Evolutionary conservation across 2,797 vertebrate species (phyloP), one percentile per base, ranked within the genome.

Genomic region (Limosa lapponica): DNA sequence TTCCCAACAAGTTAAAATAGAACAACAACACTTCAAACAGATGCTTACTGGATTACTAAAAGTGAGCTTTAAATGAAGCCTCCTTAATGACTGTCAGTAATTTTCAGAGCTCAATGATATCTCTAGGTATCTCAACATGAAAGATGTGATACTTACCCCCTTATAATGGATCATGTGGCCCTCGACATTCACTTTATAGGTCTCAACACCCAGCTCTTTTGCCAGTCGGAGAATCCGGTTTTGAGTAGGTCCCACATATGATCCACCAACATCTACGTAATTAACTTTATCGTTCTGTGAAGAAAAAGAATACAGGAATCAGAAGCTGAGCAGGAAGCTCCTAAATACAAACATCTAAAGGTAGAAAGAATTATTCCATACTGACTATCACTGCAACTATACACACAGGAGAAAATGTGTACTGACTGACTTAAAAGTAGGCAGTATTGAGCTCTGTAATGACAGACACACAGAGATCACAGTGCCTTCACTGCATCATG

Each of bases 161-260:
- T 97, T 96, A 88, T 98, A 95, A 20, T 98, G 96, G 82, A 98
- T 89, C 14, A 91, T 81, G 4, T 95, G 79, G 15, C 98, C 97
- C 4, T 55, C 28, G 0, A 98, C 91, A 51, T 98, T 96, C 39
- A 98, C 98, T 97, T 98, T 98, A 25, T 98, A 98, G 23, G 96
- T 98, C 85, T 98, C 89, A 90, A 98, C 44, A 51, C 98, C 98
- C 82, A 98, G 91, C 73, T 98, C 98, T 49, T 98, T 98, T n/a
- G 98, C 96, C 52, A 98, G 84, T 2, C 98, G 97, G 39, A 98
- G 96, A 85, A 98, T 98, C 32, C 98, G 93, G 90, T 98, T 98
- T 82, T 98, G 98, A 11, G 98, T 98, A 5, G 98, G 98, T 93
- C 98, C 98, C 62, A 98, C 97, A 32, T 98, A 98, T 0, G 98